Evolutionary conservation across 2,888 invertebrate genomes (phyloP), one percentile per base, ranked within the genome.

Genomic region (Pterobdella sp.): DNA sequence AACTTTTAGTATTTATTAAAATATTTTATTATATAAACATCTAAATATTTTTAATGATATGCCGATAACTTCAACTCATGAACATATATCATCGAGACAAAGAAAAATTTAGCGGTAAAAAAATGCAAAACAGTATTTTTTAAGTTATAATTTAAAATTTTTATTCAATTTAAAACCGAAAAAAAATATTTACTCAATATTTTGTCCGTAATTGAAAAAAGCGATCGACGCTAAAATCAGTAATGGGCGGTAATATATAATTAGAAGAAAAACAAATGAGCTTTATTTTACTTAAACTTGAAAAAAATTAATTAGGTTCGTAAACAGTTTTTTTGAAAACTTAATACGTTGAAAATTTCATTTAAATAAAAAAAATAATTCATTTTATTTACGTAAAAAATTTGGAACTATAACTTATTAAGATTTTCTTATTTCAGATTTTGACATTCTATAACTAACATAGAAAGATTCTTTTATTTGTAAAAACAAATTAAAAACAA

Each of bases 141-240:
- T 4, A 18, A 18, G 26, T 3, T 18, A 56, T 56, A n/a, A 56
- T 22, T 56, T 56, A 56, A 56, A 56, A 22, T 14, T 42, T 7
- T 56, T 4, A 56, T 3, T 56, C 3, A 56, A 56, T 14, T 7
- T 56, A 56, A 26, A 56, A 56, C 7, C 10, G 26, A n/a, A 56
- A 56, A 56, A n/a, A n/a, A n/a, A n/a, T n/a, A n/a, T n/a, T n/a
- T n/a, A n/a, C n/a, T 56, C 26, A 56, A 4, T 56, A n/a, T 22
- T 56, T 56, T 22, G 4, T 56, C 60, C 4, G n/a, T 4, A 56
- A 56, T 56, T 26, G 60, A n/a, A 26, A 56, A 56, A 56, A 56
- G 60, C 60, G 60, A 56, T 56, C n/a, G 60, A 56, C 60, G 60
- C 60, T 56, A 3, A 56, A 56, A 56, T 18, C 7, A 56, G 60